phyloP scores from a whole-genome alignment of 1,140 invertebrate species.

The Meloidogyne floridensis region DNA sequence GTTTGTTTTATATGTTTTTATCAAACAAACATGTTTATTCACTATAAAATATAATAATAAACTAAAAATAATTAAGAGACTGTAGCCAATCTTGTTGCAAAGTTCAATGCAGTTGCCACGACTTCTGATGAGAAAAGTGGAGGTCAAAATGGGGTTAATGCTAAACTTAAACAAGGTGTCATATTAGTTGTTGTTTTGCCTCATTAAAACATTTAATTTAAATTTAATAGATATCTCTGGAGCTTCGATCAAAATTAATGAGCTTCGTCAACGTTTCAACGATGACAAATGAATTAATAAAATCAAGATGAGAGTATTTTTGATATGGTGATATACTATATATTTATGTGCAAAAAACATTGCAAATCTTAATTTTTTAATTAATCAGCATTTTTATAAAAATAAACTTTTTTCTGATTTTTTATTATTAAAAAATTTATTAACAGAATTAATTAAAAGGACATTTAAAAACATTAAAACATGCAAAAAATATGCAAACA shows the following conservation, averaged over 20 bases:
- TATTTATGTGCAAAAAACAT: too few relatives aligned
- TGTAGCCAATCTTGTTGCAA: background rate
- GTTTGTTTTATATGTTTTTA: too few relatives aligned
- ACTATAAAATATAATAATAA: too few relatives aligned
- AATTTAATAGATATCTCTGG: background rate
- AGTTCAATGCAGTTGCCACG: background rate
- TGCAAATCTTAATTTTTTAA: too few relatives aligned
- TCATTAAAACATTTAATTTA: background rate
- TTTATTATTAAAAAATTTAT: too few relatives aligned
- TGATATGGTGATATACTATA: background rate
- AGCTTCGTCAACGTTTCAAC: slow-evolving; percentile 4
- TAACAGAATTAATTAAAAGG: too few relatives aligned
- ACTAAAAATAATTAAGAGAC: background rate
- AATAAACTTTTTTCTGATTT: too few relatives aligned
- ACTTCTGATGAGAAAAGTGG: background rate
- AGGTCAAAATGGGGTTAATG: background rate
- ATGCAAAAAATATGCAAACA: background rate
- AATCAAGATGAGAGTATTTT: background rate
- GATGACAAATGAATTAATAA: background rate
- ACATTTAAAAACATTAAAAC: too few relatives aligned
- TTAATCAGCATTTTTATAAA: too few relatives aligned
- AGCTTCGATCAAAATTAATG: slow-evolving; percentile 4
- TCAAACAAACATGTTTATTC: background rate
- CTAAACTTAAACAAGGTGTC: background rate
- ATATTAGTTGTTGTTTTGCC: background rate